These are phyloP conservation scores for Bicyclus anynana DNA, from an alignment of 1,140 invertebrate genomes.

Conservation along the genomic window DNA sequence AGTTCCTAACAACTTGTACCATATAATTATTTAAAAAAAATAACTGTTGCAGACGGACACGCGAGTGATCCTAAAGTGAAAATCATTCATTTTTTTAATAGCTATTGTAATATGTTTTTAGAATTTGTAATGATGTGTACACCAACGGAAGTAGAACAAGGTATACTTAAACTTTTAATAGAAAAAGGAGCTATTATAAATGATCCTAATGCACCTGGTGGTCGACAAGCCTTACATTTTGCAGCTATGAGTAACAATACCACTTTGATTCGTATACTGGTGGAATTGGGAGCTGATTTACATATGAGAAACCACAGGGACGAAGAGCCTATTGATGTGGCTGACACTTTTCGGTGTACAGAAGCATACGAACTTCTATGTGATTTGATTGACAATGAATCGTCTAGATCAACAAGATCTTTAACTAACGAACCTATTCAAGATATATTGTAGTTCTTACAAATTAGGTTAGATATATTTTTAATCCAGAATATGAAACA, in stretches of 20 bases:
- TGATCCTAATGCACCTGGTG: slow-evolving; percentile 52
- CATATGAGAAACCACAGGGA: slow-evolving; percentile 45
- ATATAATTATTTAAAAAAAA: too few species aligned
- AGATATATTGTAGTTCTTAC: too few species aligned
- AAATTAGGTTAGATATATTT: too few species aligned
- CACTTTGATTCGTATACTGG: slow-evolving; percentile 41
- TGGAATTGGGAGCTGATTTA: slow-evolving; percentile 52
- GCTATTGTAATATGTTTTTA: too few species aligned
- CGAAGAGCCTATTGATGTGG: slow-evolving; percentile 54
- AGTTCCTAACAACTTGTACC: slow-evolving; percentile 15
- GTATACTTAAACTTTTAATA: slow-evolving; percentile 47
- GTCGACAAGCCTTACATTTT: slow-evolving; percentile 58
- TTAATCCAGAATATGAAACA: too few species aligned
- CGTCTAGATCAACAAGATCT: neutral
- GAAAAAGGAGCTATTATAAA: slow-evolving; percentile 54
- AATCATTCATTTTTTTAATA: too few species aligned
- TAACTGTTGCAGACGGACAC: too few species aligned
- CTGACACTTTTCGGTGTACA: slow-evolving; percentile 46
- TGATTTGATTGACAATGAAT: slow-evolving; percentile 25
- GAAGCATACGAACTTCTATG: slow-evolving; percentile 39
- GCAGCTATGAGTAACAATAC: slow-evolving; percentile 66
- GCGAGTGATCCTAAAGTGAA: too few species aligned
- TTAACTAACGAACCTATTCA: too few species aligned
- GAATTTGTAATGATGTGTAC: slow-evolving; percentile 65
- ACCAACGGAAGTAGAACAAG: slow-evolving; percentile 48